Percentiles rank a stretch among this genome's conserved stretches.
Evolutionary conservation across 2,797 vertebrate genomes (phyloP).

Genomic region (Tenualosa thibaudeaui): DNA sequence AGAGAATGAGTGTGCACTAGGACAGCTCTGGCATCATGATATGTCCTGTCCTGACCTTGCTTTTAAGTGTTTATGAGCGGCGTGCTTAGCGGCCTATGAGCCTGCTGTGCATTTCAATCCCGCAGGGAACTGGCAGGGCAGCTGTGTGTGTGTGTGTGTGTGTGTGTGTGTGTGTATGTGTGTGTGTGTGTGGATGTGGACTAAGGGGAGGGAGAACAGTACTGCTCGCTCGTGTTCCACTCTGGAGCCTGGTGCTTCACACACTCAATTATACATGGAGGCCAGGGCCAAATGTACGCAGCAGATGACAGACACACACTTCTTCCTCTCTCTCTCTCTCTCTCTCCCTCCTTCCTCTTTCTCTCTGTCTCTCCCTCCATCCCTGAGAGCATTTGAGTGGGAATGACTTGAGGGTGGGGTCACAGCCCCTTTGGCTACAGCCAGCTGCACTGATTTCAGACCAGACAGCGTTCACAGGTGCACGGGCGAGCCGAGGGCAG

Average conservation of each 20-base stretch:
- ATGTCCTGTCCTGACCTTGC: slow-evolving; percentile 30
- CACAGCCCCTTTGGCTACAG: background rate
- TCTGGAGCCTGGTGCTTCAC: slow-evolving; percentile 35
- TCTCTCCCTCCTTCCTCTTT: background rate
- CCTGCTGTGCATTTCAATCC: slow-evolving; percentile 44
- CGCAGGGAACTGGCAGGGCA: background rate
- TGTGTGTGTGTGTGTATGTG: no score
- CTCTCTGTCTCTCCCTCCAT: background rate
- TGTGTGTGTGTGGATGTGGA: slow-evolving; percentile 3
- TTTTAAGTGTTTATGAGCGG: slow-evolving; percentile 44
- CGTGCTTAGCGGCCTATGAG: background rate
- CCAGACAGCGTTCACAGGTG: background rate
- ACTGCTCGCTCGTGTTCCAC: slow-evolving; percentile 32
- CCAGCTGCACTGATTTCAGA: background rate
- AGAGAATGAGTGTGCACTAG: background rate
- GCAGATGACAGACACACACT: slow-evolving; percentile 8
- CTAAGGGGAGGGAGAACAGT: slow-evolving; percentile 39
- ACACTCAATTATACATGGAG: slow-evolving; percentile 48
- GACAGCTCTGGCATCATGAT: slow-evolving; percentile 18
- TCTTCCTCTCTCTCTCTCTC: background rate
- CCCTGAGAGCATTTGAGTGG: background rate
- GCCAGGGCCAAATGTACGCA: slow-evolving; percentile 25
- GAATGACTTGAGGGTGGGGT: background rate
- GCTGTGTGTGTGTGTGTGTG: slow-evolving; percentile 5
- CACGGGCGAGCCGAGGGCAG: background rate